Conservation (phyloP, 2,888 invertebrate genomes). For the Tipula vernalis region DNA sequence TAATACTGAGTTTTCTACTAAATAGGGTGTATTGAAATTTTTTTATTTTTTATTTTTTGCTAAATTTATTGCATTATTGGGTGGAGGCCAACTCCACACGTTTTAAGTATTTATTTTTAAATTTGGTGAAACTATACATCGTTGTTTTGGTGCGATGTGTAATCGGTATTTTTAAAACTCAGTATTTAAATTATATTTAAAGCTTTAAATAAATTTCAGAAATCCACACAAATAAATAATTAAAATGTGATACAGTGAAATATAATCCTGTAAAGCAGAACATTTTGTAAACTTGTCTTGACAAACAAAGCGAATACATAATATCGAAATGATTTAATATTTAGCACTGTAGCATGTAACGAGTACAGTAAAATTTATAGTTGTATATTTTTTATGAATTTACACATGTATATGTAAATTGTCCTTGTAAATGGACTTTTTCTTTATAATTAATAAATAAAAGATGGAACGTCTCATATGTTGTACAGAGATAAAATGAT, state of each 20-base stretch:
- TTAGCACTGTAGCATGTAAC: not conserved
- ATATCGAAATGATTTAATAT: not conserved
- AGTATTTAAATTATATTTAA: not conserved
- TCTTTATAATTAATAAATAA: not conserved
- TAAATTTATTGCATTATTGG: not conserved
- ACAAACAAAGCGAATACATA: not conserved
- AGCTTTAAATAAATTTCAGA: not conserved
- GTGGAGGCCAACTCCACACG: not conserved
- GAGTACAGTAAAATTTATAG: not conserved
- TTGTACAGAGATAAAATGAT: not conserved
- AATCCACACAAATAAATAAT: not conserved
- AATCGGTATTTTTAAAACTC: not conserved
- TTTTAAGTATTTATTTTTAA: not conserved
- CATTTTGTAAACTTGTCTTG: not conserved
- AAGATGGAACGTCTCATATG: not conserved
- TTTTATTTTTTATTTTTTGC: not conserved
- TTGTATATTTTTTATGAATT: too few relatives aligned
- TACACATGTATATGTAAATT: not conserved
- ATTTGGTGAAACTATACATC: not conserved
- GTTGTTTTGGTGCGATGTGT: not conserved
- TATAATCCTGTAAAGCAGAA: not conserved
- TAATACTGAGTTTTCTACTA: not conserved
- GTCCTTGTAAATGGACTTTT: not conserved
- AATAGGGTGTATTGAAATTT: not conserved
- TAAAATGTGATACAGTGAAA: not conserved